Base-by-base conservation (phyloP, 2,797 vertebrate species). In the Bovichtus diacanthus region DNA sequence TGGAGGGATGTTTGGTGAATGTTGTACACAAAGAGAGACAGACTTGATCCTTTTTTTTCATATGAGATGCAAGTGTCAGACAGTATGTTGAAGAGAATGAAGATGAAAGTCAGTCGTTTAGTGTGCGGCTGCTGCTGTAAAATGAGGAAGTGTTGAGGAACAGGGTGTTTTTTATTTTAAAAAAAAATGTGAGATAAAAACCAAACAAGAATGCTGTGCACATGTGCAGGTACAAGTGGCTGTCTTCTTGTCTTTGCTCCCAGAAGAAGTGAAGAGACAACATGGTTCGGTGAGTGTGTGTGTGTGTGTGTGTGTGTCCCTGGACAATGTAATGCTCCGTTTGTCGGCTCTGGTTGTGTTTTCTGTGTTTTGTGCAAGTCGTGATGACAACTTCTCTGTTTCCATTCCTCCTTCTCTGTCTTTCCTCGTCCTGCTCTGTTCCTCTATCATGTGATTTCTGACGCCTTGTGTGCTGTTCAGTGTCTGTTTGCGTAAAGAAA, bases 211-310 rank as follows among this genome's bases (percentile, higher is more conserved):
- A 1, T 23, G 9, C 25, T 61, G 18, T 85, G 70, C 76, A 73
- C 61, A 29, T 85, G 81, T 78, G 68, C 62, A 88, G 80, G 80
- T 83, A 65, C 72, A 71, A 80, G 80, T 61, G 46, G 67, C 62
- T 68, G 73, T 87, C 80, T 87, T 58, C 71, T 82, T 87, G 74
- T 88, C 51, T 84, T 81, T 87, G 63, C 62, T 67, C 54, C 80
- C 90, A 90, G 86, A 87, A 78, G 86, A 81, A 81, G 76, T 72
- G 59, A 82, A 75, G 81, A 87, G 74, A 68, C 92, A 76, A 71
- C 87, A 96, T 96, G 95, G 95, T 96, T 91, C 94, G 95, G 95
- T 96, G 87, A 96, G 95, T 96, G n/a, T n/a, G n/a, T n/a, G n/a
- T n/a, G n/a, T n/a, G n/a, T n/a, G n/a, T n/a, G n/a, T n/a, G n/a